Evolutionary conservation across 53 echinoderm and acorn worm species (phyloP).

Genomic region (Astropecten irregularis): DNA sequence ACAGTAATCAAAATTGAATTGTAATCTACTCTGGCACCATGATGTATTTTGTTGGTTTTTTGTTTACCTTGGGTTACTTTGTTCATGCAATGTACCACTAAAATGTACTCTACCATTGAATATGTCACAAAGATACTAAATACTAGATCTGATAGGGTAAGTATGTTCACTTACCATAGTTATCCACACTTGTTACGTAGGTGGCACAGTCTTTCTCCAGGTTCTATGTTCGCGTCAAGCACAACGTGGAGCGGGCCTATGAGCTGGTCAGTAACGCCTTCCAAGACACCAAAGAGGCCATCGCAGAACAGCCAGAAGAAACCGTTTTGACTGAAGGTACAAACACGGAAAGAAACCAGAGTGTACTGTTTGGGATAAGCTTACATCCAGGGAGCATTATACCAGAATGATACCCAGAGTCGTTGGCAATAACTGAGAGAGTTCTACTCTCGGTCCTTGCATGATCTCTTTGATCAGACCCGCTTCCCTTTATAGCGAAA

Average conservation of each 20-base stretch:
- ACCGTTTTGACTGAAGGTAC: slow-evolving; percentile 22
- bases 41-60: no score
- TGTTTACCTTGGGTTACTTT: no score
- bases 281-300: not conserved
- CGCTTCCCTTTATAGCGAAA: not conserved
- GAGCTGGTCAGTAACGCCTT: slow-evolving; percentile 8
- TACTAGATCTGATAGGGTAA: not conserved
- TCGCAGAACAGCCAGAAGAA: not conserved
- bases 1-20: no score
- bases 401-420: not conserved
- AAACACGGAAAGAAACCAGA: not conserved
- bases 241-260: slow-evolving; percentile 15
- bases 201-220: slow-evolving; percentile 50
- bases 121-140: not conserved
- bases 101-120: no score
- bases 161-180: not conserved
- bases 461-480: not conserved
- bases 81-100: no score
- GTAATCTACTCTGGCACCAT: no score
- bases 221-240: slow-evolving; percentile 39
- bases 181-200: not conserved
- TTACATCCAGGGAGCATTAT: not conserved
- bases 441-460: not conserved
- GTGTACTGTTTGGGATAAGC: not conserved
- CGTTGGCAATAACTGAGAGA: not conserved